A percentile compares a stretch with the other conserved stretches of the same genome.
Conservation (phyloP, 2,888 invertebrate species). For the Dioctria linearis region DNA sequence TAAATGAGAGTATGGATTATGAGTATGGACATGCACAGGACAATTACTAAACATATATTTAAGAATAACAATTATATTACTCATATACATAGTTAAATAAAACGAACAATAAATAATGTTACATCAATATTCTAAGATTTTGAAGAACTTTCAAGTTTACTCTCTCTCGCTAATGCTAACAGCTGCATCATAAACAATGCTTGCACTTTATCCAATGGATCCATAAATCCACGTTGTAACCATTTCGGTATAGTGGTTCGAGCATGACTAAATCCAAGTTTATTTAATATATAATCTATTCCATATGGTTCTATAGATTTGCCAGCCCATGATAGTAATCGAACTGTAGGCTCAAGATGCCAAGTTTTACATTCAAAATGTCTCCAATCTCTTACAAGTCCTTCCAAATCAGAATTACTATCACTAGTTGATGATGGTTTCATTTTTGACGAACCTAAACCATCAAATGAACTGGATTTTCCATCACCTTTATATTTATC, state of each 20-base stretch:
- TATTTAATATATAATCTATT: conserved; percentile 97
- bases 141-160: conserved; percentile 65
- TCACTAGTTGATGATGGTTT: neutral
- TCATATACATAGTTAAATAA: neutral
- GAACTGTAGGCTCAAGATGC: conserved; percentile 95
- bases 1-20: too few species aligned
- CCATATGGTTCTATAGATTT: conserved; percentile 98
- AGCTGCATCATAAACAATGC: conserved; percentile 84
- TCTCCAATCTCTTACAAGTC: conserved; percentile 88
- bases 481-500: conserved; percentile 61
- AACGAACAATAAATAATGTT: neutral
- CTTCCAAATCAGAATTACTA: conserved; percentile 72
- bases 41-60: neutral
- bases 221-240: conserved; percentile 98
- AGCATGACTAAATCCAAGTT: conserved; percentile 97
- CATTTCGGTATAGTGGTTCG: conserved; percentile 99
- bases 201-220: conserved; percentile 94
- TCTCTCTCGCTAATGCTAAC: conserved; percentile 75
- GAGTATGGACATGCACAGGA: too few species aligned
- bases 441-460: neutral
- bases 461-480: neutral
- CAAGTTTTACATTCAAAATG: conserved; percentile 95
- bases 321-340: conserved; percentile 90
- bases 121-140: conserved; percentile 21
- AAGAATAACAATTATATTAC: neutral